These are phyloP conservation scores for Drosophila nigrodunni DNA, from an alignment of 1,140 invertebrate genomes.

Conservation along the genomic window DNA sequence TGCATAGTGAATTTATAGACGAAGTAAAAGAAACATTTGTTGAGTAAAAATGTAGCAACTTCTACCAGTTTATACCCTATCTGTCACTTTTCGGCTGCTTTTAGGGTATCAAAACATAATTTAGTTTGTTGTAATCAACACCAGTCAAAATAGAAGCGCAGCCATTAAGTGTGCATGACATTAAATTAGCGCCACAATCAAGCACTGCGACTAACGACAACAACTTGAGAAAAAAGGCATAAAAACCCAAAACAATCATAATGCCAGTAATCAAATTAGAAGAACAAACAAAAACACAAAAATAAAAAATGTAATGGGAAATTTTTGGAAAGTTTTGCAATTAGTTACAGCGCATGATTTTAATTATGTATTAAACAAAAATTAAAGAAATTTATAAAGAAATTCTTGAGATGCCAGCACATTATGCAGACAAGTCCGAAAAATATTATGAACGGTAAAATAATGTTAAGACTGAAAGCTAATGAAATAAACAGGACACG, in stretches of 20 bases:
- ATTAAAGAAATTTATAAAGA: not conserved
- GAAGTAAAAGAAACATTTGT: not conserved
- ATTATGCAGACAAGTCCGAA: slow-evolving; percentile 25
- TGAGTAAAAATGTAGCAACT: not conserved
- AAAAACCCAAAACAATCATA: slow-evolving; percentile 35
- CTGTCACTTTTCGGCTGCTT: not conserved
- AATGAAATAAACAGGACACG: slow-evolving; percentile 53
- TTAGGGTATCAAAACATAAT: slow-evolving; percentile 39
- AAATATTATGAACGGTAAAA: slow-evolving; percentile 38
- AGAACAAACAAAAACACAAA: slow-evolving; percentile 27
- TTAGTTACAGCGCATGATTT: slow-evolving; percentile 75
- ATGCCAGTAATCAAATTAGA: slow-evolving; percentile 75
- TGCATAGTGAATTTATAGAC: not conserved
- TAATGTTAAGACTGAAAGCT: slow-evolving; percentile 13
- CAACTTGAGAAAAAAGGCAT: slow-evolving; percentile 10
- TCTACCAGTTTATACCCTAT: not conserved
- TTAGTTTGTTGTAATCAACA: slow-evolving; percentile 72
- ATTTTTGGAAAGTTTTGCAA: slow-evolving; percentile 43
- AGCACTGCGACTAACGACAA: slow-evolving; percentile 20
- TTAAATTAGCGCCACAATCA: slow-evolving; percentile 74
- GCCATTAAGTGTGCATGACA: slow-evolving; percentile 66
- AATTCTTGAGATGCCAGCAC: slow-evolving; percentile 13
- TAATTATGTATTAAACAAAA: slow-evolving; percentile 21
- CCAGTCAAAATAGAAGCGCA: slow-evolving; percentile 31
- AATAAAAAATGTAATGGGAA: slow-evolving; percentile 42